Base-by-base conservation (phyloP, 2,113 vertebrate genomes). In the Tragelaphus strepsiceros region DNA sequence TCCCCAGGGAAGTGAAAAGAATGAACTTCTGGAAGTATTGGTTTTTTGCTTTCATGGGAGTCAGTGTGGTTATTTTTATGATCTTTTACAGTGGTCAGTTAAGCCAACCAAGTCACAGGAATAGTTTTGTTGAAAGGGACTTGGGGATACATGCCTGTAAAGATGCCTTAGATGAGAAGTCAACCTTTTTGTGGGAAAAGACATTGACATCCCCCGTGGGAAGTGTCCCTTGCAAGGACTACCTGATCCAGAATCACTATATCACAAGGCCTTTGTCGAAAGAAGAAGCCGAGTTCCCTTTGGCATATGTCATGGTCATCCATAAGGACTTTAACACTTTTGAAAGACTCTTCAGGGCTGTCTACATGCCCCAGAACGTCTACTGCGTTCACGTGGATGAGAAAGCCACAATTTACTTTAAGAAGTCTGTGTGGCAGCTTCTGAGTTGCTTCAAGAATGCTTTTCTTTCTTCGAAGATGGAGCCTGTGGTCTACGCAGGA, bases 361-460 rank as follows among this genome's bases (percentile, higher is more conserved):
- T 98, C 58, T 99, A 99, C 43, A 97, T 97, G 96, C 99, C 98
- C 22, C 99, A 99, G 6, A 99, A 99, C 1, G 32, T 99, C 16
- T 99, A 99, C 97, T 99, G 99, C 4, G 26, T 99, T 35, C 98
- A 99, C 1, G 98, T 99, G 96, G 99, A 99, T 32, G 96, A 94
- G 17, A 99, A 99, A 67, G 97, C 97, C 1, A 7, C 97, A 0
- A 2, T 5, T 0, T 54, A 17, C 1, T 99, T 98, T 59, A 97
- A 98, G 64, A 2, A n/a, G 1, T 46, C 93, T 0, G 98, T 99
- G 78, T 5, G 7, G 58, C 74, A 17, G 2, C 32, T 99, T 7
- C 26, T 98, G 5, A 35, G 43, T 12, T 99, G 98, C 74, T 99
- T 99, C 93, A 96, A 93, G 6, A 99, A 99, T 22, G 98, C 97